phyloP scores from a whole-genome alignment of 1,140 invertebrate species.

The Venustaconcha ellipsiformis region DNA sequence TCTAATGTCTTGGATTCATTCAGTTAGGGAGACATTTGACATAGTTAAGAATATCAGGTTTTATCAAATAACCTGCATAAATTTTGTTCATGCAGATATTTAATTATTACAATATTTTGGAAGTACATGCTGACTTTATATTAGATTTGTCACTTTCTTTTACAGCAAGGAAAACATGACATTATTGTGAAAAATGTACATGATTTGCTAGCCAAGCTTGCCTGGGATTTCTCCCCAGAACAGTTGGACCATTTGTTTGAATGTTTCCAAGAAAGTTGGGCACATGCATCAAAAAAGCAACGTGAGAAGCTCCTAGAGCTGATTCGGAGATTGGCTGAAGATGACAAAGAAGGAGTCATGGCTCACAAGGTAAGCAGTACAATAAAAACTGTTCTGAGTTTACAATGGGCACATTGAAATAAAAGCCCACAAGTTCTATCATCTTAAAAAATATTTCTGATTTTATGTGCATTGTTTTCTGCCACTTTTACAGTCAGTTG shows the following conservation, averaged over 20 bases:
- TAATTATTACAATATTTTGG: no score
- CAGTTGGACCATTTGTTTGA: conserved; percentile 98
- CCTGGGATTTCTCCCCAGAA: conserved; percentile 98
- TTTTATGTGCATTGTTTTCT: no score
- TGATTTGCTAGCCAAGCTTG: conserved; percentile 94
- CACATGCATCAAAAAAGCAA: conserved; percentile 95
- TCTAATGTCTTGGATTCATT: no score
- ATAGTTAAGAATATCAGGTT: no score
- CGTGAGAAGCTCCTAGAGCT: conserved; percentile 95
- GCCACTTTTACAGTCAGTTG: no score
- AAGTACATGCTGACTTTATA: no score
- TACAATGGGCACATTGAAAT: no score
- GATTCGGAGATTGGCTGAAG: conserved; percentile 94
- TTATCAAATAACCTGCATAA: no score
- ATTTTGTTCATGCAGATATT: no score
- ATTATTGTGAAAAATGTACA: conserved; percentile 84
- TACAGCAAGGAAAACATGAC: conserved; percentile 69
- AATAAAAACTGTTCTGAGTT: background rate
- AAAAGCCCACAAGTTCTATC: no score
- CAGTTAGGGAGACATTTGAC: no score
- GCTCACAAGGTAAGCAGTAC: conserved; percentile 84
- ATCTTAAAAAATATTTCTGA: no score
- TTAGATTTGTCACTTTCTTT: conserved; percentile 4
- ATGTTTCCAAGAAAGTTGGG: conserved; percentile 96
- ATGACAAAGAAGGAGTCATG: conserved; percentile 99